Evolutionary conservation across 2,797 vertebrate species (phyloP).

Genomic region (Percopsis omiscomaycus): DNA sequence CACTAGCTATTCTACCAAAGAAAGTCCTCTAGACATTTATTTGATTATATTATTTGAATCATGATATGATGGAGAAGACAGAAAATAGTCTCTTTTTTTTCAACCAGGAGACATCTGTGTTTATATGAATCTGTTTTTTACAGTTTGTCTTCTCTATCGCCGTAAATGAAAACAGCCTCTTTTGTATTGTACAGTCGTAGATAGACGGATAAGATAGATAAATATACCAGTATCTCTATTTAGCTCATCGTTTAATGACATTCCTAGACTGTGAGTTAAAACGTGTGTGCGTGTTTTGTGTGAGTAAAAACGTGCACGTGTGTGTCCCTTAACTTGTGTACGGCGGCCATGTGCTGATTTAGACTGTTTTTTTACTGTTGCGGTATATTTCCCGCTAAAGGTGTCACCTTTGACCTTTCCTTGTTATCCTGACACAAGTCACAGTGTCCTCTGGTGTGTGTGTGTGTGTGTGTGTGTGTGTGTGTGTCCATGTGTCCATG

Average conservation of each 20-base stretch:
- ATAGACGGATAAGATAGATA: background rate
- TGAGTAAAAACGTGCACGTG: background rate
- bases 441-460: conserved; percentile 13
- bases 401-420: conserved; percentile 31
- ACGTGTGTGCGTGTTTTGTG: background rate
- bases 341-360: conserved; percentile 49
- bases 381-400: conserved; percentile 35
- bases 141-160: background rate
- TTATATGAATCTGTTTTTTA: conserved; percentile 48
- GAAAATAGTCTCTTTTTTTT: background rate
- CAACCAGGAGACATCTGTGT: conserved; percentile 2
- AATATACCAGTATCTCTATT: no score
- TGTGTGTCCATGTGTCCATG: background rate
- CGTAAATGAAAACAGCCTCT: background rate
- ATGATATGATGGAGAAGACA: conserved; percentile 8
- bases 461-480: conserved; percentile 28
- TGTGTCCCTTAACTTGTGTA: conserved; percentile 9
- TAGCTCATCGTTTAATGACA: no score
- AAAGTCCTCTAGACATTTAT: conserved; percentile 26
- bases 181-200: background rate
- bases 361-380: conserved; percentile 53
- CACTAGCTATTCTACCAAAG: conserved; percentile 57
- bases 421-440: conserved; percentile 48
- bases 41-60: conserved; percentile 10
- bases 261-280: no score